Percentiles rank a stretch among this genome's conserved stretches.
Conservation (phyloP, 2,888 invertebrate species). For the Ectropis crepuscularia region DNA sequence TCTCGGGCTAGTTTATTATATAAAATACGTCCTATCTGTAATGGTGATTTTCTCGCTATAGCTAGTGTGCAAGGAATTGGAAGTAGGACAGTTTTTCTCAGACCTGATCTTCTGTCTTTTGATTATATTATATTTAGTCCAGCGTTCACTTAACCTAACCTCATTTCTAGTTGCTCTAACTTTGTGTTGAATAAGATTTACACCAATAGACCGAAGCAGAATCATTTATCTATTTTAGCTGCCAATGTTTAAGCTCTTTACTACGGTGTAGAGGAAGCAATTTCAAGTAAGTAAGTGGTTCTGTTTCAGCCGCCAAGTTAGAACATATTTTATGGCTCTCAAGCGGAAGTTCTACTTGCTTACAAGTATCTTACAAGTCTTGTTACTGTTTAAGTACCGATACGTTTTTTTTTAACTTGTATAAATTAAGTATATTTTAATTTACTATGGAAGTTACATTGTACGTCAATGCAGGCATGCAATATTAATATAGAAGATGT, state of each 20-base stretch:
- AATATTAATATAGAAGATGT: not conserved
- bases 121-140: no score
- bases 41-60: no score
- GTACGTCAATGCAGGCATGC: not conserved
- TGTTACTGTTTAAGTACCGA: not conserved
- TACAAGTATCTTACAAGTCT: not conserved
- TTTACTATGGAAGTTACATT: not conserved
- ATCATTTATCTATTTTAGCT: conserved; percentile 3
- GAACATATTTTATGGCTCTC: conserved; percentile 10
- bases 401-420: not conserved
- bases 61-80: no score
- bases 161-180: not conserved
- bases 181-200: not conserved
- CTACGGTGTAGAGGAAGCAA: conserved; percentile 9
- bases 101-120: no score
- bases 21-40: no score
- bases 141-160: not conserved
- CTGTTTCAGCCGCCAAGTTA: conserved; percentile 2
- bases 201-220: not conserved
- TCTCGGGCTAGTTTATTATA: no score
- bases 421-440: not conserved
- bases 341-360: conserved; percentile 7
- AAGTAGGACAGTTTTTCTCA: no score
- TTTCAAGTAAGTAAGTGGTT: conserved; percentile 7
- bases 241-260: conserved; percentile 7